A percentile compares a stretch with the other conserved stretches of the same genome.
phyloP scores from a whole-genome alignment of 2,797 vertebrate genomes.

The Notamacropus eugenii region DNA sequence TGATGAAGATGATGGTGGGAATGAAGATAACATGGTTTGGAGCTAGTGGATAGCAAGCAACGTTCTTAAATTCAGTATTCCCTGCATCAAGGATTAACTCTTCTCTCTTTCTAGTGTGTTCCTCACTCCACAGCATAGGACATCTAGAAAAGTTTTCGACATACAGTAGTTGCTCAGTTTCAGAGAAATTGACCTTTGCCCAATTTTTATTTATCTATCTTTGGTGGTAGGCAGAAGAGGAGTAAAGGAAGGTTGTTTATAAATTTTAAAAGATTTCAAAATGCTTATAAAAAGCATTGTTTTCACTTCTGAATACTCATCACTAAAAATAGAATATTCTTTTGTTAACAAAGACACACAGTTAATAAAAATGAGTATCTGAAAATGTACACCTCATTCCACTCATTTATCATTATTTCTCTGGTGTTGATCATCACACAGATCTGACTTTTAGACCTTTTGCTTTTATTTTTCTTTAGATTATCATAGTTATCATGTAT shows the following conservation, averaged over 20 bases:
- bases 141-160: conserved; percentile 47
- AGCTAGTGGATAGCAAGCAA: background rate
- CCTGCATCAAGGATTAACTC: background rate
- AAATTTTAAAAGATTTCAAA: background rate
- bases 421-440: background rate
- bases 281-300: background rate
- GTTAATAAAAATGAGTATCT: background rate
- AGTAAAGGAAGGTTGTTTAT: background rate
- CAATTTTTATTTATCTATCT: conserved; percentile 37
- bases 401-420: background rate
- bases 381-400: background rate
- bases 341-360: background rate
- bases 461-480: background rate
- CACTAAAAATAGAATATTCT: background rate
- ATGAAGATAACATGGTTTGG: background rate
- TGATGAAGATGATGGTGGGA: background rate
- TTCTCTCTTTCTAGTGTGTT: conserved; percentile 7
- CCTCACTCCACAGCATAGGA: background rate
- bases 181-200: conserved; percentile 52
- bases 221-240: conserved; percentile 6
- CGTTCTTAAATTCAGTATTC: background rate
- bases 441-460: background rate
- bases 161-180: conserved; percentile 22
- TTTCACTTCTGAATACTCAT: background rate
- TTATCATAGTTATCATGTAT: background rate